A percentile compares a stretch with the other conserved stretches of the same genome.
Evolutionary conservation across 2,113 vertebrate genomes (phyloP).

Genomic region (Psilopogon haemacephalus): DNA sequence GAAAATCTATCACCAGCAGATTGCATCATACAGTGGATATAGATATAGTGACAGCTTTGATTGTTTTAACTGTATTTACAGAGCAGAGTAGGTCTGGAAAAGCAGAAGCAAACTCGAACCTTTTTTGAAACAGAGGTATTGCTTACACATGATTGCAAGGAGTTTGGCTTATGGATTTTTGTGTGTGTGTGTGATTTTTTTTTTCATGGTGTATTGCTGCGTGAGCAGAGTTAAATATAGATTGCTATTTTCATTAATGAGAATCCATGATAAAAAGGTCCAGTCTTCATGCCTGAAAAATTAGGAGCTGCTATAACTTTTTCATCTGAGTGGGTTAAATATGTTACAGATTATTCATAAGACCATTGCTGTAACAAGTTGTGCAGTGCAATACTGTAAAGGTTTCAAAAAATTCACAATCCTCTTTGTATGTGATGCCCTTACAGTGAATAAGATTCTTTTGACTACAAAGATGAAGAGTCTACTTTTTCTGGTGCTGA

Average conservation of each 20-base stretch:
- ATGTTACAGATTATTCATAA: conserved; percentile 25
- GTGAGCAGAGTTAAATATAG: conserved; percentile 56
- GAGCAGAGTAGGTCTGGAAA: conserved; percentile 7
- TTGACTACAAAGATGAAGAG: conserved; percentile 82
- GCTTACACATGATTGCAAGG: neutral
- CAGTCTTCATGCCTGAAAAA: neutral
- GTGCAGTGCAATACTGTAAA: conserved; percentile 65
- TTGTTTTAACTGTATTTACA: neutral
- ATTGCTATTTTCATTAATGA: neutral
- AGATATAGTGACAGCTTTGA: neutral
- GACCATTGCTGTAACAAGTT: conserved; percentile 66
- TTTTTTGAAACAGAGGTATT: neutral
- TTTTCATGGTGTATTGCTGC: conserved; percentile 14
- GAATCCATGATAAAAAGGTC: conserved; percentile 34
- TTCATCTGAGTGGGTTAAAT: conserved; percentile 67
- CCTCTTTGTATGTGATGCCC: conserved; percentile 59
- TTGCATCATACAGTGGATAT: neutral
- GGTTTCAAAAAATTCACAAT: conserved; percentile 62
- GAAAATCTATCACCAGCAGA: conserved; percentile 3
- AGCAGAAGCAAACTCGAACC: neutral
- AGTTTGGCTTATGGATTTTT: neutral
- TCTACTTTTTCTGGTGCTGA: conserved; percentile 85
- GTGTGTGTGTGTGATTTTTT: neutral
- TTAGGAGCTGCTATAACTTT: conserved; percentile 56
- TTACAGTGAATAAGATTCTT: conserved; percentile 82